Evolutionary conservation across 2,888 invertebrate genomes (phyloP).

Genomic region (Ceraclea dissimilis): DNA sequence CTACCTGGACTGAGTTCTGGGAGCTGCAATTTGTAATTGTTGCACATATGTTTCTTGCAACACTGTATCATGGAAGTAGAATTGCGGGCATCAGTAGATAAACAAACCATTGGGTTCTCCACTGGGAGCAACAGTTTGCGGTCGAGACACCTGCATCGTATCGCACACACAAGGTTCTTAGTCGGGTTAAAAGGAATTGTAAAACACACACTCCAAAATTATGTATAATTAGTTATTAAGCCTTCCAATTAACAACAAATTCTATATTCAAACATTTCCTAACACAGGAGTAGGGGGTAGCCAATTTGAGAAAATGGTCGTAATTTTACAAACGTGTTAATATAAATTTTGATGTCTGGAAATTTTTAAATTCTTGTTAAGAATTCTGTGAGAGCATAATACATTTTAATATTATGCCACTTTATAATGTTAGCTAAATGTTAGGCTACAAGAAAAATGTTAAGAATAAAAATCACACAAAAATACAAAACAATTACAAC

Average conservation of each 20-base stretch:
- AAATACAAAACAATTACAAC: slow-evolving; percentile 1
- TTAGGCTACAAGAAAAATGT: background rate
- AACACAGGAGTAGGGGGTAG: slow-evolving; percentile 28
- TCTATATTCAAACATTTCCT: slow-evolving; percentile 1
- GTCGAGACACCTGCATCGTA: slow-evolving; percentile 68
- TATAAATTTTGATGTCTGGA: no score
- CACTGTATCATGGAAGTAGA: slow-evolving; percentile 72
- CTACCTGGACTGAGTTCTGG: slow-evolving; percentile 63
- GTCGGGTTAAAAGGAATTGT: slow-evolving; percentile 51
- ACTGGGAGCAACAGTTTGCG: slow-evolving; percentile 64
- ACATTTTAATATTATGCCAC: no score
- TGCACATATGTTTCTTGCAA: slow-evolving; percentile 76
- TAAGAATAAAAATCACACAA: slow-evolving; percentile 5
- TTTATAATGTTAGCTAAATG: background rate
- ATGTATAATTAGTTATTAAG: slow-evolving; percentile 42
- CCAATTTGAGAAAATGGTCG: slow-evolving; percentile 29
- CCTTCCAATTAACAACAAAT: background rate
- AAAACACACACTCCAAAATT: slow-evolving; percentile 36
- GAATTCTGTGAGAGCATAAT: no score
- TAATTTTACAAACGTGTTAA: no score
- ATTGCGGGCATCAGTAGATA: slow-evolving; percentile 66
- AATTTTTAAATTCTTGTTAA: no score
- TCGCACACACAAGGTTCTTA: slow-evolving; percentile 38
- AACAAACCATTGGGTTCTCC: slow-evolving; percentile 77
- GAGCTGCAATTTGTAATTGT: slow-evolving; percentile 63